Conservation (phyloP, 1,140 invertebrate genomes). For the Hesperophylax magnus region DNA sequence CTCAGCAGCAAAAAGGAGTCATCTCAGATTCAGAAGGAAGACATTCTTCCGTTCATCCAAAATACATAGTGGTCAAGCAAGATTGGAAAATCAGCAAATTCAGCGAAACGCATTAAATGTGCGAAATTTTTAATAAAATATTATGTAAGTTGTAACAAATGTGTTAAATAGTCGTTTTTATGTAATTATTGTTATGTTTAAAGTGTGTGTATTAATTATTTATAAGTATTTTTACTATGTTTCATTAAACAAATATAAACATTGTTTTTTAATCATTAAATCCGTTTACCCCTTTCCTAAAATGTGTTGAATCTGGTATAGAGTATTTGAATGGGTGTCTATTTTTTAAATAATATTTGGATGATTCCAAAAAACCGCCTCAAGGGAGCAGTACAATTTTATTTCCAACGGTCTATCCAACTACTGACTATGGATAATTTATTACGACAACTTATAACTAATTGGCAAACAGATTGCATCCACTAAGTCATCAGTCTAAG, state of each 20-base stretch:
- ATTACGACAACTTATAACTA: too few species aligned
- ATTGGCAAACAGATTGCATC: too few species aligned
- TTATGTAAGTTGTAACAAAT: not conserved
- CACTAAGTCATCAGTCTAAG: too few species aligned
- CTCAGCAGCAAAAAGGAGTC: slow-evolving; percentile 60
- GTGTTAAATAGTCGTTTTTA: slow-evolving; percentile 24
- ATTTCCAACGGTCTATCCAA: too few species aligned
- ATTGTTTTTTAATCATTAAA: not conserved
- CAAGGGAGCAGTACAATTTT: too few species aligned
- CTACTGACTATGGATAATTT: too few species aligned
- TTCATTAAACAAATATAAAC: not conserved
- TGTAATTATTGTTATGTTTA: slow-evolving; percentile 5
- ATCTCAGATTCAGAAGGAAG: slow-evolving; percentile 63
- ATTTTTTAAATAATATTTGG: too few species aligned
- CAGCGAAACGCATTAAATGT: not conserved
- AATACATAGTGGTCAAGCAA: slow-evolving; percentile 67
- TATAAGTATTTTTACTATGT: not conserved
- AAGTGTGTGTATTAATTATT: slow-evolving; percentile 8
- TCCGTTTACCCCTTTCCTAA: too few species aligned
- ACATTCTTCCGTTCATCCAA: slow-evolving; percentile 62
- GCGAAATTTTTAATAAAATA: too few species aligned
- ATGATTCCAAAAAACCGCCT: too few species aligned
- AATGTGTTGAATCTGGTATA: too few species aligned
- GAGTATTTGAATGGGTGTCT: too few species aligned
- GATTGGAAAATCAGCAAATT: slow-evolving; percentile 68